Percentiles rank a stretch among this genome's conserved stretches.
These are phyloP conservation scores for Sebastes iracundus DNA, from an alignment of 2,797 vertebrate species.

Conservation along the genomic window DNA sequence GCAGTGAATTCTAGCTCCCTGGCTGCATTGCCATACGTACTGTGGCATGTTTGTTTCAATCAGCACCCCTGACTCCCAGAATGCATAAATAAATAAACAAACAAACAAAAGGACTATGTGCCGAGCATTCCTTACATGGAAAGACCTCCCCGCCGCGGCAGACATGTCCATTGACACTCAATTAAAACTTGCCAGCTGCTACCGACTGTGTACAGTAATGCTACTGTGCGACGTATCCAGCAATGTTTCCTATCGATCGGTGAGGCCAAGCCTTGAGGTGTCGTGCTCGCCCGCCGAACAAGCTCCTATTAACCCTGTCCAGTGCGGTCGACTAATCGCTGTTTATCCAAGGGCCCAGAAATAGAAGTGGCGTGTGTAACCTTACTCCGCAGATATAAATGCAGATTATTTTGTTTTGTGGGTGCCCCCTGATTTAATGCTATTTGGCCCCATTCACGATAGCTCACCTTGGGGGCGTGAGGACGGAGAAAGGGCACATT, in stretches of 20 bases:
- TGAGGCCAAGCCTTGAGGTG: slow-evolving; percentile 68
- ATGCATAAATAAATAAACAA: slow-evolving; percentile 68
- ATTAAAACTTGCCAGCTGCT: slow-evolving; percentile 65
- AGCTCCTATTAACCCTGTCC: slow-evolving; percentile 73
- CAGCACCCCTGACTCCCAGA: slow-evolving; percentile 55
- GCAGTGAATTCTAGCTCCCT: not conserved
- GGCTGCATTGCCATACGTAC: slow-evolving; percentile 34
- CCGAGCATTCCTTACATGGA: slow-evolving; percentile 60
- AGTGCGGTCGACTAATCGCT: slow-evolving; percentile 65
- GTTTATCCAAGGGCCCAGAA: slow-evolving; percentile 76
- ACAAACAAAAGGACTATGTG: slow-evolving; percentile 72
- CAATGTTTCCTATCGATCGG: slow-evolving; percentile 75
- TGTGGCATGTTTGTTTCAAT: slow-evolving; percentile 67
- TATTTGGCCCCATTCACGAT: slow-evolving; percentile 63
- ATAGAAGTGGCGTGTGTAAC: slow-evolving; percentile 72
- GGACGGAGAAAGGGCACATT: slow-evolving; percentile 65
- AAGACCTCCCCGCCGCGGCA: slow-evolving; percentile 47
- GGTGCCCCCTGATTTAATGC: slow-evolving; percentile 67
- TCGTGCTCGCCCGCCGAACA: slow-evolving; percentile 65
- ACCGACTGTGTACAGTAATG: slow-evolving; percentile 62
- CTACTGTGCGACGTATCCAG: slow-evolving; percentile 54
- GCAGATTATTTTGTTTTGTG: slow-evolving; percentile 76
- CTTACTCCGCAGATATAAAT: slow-evolving; percentile 69
- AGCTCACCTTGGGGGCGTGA: slow-evolving; percentile 42
- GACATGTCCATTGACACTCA: slow-evolving; percentile 70